A percentile compares a stretch with the other conserved stretches of the same genome.
Conservation (phyloP, 2,888 invertebrate genomes). For the Orthonevra nobilis region DNA sequence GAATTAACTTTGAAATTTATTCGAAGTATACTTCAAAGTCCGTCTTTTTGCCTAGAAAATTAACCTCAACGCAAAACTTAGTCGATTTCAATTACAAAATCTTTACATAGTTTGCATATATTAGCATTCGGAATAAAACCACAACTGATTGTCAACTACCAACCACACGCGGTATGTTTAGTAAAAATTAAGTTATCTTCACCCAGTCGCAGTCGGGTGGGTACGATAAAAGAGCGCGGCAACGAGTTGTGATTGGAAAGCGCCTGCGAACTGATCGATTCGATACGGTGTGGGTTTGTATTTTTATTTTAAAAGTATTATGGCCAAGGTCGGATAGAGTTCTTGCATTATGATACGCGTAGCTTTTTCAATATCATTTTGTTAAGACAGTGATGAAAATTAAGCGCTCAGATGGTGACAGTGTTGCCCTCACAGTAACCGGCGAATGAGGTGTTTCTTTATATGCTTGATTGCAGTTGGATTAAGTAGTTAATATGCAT, state of each 20-base stretch:
- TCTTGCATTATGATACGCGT: conserved; percentile 66
- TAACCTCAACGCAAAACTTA: conserved; percentile 43
- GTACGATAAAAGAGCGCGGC: conserved; percentile 9
- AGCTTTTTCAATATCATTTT: conserved; percentile 57
- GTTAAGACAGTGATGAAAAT: conserved; percentile 28
- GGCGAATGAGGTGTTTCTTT: conserved; percentile 1
- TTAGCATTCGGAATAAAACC: conserved; percentile 54
- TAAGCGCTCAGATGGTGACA: neutral
- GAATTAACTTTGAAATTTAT: neutral
- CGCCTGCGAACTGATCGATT: conserved; percentile 6
- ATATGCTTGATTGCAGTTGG: neutral
- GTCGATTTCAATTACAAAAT: conserved; percentile 63
- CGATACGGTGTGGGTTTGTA: conserved; percentile 10
- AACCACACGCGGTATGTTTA: conserved; percentile 1
- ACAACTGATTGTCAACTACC: conserved; percentile 46
- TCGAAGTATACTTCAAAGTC: conserved; percentile 29
- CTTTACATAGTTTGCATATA: conserved; percentile 61
- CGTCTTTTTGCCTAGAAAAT: conserved; percentile 43
- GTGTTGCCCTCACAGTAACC: conserved; percentile 23
- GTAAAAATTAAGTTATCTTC: conserved; percentile 1
- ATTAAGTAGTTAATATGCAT: conserved; percentile 5
- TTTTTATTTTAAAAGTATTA: conserved; percentile 42
- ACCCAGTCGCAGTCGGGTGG: conserved; percentile 13
- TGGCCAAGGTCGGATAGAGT: conserved; percentile 62
- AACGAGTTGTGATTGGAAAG: conserved; percentile 66